These are phyloP conservation scores for Epizoanthus rinbou DNA, from an alignment of 92 coral and sea anemone genomes.

Conservation along the genomic window DNA sequence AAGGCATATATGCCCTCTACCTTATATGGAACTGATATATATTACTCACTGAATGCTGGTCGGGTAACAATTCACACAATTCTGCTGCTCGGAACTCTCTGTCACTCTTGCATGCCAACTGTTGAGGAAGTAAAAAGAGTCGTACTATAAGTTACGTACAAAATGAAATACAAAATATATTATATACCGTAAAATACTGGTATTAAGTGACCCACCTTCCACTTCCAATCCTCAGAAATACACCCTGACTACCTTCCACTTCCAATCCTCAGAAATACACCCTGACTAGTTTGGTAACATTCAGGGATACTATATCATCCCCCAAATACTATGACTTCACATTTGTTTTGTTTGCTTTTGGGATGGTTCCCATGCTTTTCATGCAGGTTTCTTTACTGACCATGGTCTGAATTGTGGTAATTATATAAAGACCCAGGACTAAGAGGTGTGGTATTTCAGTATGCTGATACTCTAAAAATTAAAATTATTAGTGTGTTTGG, in stretches of 20 bases:
- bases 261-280: not conserved
- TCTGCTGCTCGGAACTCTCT: constrained; percentile 92
- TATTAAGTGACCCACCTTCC: not conserved
- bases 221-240: too few species aligned
- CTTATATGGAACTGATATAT: not conserved
- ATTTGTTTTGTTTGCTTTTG: too few species aligned
- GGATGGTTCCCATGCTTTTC: too few species aligned
- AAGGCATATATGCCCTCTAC: not conserved
- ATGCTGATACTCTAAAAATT: too few species aligned
- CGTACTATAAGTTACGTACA: too few species aligned
- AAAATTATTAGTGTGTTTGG: too few species aligned
- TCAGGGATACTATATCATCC: too few species aligned
- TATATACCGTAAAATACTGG: not conserved
- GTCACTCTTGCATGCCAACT: constrained; percentile 96
- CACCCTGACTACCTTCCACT: not conserved
- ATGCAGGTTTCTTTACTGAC: too few species aligned
- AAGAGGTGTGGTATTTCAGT: too few species aligned
- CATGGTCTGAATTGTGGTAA: too few species aligned
- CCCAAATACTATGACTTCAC: too few species aligned
- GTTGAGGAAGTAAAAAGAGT: constrained; percentile 6
- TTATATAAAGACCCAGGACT: too few species aligned
- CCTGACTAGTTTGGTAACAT: not conserved
- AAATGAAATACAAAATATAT: not conserved
- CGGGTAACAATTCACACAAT: constrained; percentile 88
- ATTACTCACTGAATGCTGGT: constrained; percentile 89